Evolutionary conservation across 2,113 vertebrate genomes (phyloP).

Genomic region (Agelaius tricolor): DNA sequence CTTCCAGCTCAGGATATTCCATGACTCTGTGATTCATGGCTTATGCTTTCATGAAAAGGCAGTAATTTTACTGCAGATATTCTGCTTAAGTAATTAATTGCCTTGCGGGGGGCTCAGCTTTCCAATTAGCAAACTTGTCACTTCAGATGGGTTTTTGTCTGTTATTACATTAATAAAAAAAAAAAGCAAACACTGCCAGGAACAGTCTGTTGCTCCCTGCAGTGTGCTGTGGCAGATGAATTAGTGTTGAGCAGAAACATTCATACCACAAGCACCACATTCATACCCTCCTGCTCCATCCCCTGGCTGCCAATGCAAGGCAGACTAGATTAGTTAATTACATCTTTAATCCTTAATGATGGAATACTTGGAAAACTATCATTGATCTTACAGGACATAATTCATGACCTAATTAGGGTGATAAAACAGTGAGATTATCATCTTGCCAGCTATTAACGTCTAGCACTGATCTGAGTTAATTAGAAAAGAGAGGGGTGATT

Average conservation of each 20-base stretch:
- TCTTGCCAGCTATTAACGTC: conserved; percentile 45
- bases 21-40: neutral
- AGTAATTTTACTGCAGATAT: neutral
- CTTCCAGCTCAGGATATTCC: neutral
- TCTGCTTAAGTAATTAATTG: neutral
- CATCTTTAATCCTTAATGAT: conserved; percentile 53
- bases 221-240: neutral
- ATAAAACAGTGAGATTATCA: conserved; percentile 24
- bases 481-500: conserved; percentile 30
- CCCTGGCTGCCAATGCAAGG: neutral
- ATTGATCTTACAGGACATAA: conserved; percentile 57
- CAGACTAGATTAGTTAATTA: conserved; percentile 56
- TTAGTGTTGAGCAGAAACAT: neutral
- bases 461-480: conserved; percentile 50
- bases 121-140: neutral
- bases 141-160: neutral
- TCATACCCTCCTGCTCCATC: conserved; percentile 35
- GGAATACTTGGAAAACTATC: conserved; percentile 61
- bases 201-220: neutral
- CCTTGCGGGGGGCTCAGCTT: neutral
- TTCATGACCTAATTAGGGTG: conserved; percentile 59
- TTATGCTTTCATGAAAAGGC: neutral
- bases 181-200: neutral
- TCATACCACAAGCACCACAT: conserved; percentile 1
- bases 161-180: neutral